A percentile compares a stretch with the other conserved stretches of the same genome.
These are phyloP conservation scores for Drosophila helvetica DNA, from an alignment of 2,888 invertebrate species.

Conservation along the genomic window DNA sequence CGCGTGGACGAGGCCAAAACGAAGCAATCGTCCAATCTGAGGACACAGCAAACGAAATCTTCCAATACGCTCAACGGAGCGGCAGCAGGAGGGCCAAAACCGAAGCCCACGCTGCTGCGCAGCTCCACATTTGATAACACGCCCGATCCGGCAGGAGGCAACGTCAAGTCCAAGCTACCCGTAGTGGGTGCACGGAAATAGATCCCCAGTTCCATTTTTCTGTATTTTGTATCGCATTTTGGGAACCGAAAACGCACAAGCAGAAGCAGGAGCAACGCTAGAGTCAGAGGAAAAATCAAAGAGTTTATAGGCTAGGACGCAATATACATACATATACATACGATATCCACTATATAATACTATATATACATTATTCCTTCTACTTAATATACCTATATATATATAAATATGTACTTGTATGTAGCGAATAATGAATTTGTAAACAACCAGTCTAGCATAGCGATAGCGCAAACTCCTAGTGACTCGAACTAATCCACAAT, in stretches of 20 bases:
- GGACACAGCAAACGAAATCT: constrained; percentile 68
- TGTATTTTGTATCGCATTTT: constrained; percentile 52
- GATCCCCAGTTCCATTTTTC: not conserved
- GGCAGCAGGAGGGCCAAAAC: not conserved
- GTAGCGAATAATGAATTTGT: constrained; percentile 12
- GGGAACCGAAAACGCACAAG: constrained; percentile 43
- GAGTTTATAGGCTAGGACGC: constrained; percentile 43
- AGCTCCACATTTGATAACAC: constrained; percentile 83
- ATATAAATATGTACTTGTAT: constrained; percentile 18
- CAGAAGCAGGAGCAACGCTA: constrained; percentile 18
- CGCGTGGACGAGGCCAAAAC: constrained; percentile 81
- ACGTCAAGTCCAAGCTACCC: constrained; percentile 59
- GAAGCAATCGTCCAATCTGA: constrained; percentile 55
- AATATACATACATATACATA: constrained; percentile 41
- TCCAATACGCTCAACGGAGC: constrained; percentile 61
- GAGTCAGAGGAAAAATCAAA: constrained; percentile 55
- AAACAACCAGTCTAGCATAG: constrained; percentile 43
- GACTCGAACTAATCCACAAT: constrained; percentile 46
- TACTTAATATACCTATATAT: constrained; percentile 40
- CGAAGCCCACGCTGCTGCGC: constrained; percentile 71
- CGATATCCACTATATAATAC: constrained; percentile 39
- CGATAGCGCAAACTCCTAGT: constrained; percentile 43
- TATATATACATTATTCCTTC: constrained; percentile 43
- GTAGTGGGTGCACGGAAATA: constrained; percentile 65
- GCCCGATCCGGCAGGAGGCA: constrained; percentile 46